Conservation (phyloP, 2,113 vertebrate species). For the Turdus rufiventris region DNA sequence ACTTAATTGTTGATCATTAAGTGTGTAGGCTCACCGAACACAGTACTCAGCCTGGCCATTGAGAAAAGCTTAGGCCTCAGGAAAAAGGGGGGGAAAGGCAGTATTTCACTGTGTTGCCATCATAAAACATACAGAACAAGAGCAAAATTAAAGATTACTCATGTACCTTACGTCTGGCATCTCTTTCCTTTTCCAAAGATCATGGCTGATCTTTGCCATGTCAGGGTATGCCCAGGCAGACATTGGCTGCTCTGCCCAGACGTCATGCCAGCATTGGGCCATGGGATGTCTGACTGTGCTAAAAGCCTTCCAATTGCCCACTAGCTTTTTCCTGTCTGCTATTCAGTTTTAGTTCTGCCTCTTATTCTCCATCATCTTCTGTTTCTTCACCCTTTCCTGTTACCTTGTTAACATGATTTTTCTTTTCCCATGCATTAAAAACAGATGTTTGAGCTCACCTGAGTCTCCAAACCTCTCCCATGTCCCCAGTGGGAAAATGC, state of each 20-base stretch:
- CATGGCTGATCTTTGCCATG: neutral
- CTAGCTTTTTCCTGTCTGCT: neutral
- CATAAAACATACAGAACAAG: accelerated
- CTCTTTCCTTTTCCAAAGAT: neutral
- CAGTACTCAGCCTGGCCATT: accelerated
- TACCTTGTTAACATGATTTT: neutral
- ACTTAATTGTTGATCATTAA: neutral
- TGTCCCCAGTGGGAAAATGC: accelerated
- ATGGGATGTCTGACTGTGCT: accelerated
- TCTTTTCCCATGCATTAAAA: neutral
- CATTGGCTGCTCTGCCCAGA: neutral
- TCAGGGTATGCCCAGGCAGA: accelerated
- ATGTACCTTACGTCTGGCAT: accelerated
- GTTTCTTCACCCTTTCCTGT: neutral
- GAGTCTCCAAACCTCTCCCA: neutral
- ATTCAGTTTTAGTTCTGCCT: neutral
- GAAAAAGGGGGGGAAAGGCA: accelerated
- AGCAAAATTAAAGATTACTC: neutral
- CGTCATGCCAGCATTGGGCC: accelerated
- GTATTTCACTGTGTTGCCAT: neutral
- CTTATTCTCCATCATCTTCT: neutral
- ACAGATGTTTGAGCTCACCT: neutral
- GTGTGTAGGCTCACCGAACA: accelerated
- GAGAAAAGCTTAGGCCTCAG: neutral
- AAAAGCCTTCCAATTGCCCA: neutral